A percentile compares a stretch with the other conserved stretches of the same genome.
These are phyloP conservation scores for Tridacna crocea DNA, from an alignment of 2,888 invertebrate species.

Conservation along the genomic window DNA sequence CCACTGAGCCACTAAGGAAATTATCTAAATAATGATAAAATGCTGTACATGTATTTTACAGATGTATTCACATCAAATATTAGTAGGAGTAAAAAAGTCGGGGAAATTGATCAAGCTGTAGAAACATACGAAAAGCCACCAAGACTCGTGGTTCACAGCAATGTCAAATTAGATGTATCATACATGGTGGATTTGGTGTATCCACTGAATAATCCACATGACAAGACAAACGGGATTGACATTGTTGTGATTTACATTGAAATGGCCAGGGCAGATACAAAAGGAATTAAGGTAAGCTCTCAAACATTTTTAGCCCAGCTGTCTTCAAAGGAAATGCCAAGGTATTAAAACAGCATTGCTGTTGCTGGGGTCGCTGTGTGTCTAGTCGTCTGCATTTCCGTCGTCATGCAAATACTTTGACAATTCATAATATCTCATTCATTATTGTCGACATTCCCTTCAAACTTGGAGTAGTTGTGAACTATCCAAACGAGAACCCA, in stretches of 20 bases:
- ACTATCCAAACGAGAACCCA: too few relatives aligned
- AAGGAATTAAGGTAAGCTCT: background rate
- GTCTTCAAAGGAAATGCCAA: too few relatives aligned
- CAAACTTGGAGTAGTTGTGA: too few relatives aligned
- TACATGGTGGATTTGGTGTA: slow-evolving; percentile 9
- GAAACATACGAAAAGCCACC: slow-evolving; percentile 7
- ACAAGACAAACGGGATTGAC: background rate
- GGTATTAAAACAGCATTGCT: too few relatives aligned
- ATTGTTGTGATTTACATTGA: slow-evolving; percentile 6
- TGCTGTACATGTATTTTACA: background rate
- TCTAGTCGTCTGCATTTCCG: too few relatives aligned
- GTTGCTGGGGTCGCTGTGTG: too few relatives aligned
- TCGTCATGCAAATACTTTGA: too few relatives aligned
- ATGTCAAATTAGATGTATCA: background rate
- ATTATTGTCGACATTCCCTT: too few relatives aligned
- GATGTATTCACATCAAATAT: background rate
- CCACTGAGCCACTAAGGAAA: too few relatives aligned
- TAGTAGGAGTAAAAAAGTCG: background rate
- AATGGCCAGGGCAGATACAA: background rate
- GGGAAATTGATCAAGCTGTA: background rate
- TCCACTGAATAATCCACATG: background rate
- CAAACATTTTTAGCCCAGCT: too few relatives aligned
- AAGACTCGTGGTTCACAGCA: background rate
- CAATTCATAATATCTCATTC: too few relatives aligned
- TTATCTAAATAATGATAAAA: too few relatives aligned